phyloP scores from a whole-genome alignment of 1,140 invertebrate genomes.

The Drosophila parabipectinata region DNA sequence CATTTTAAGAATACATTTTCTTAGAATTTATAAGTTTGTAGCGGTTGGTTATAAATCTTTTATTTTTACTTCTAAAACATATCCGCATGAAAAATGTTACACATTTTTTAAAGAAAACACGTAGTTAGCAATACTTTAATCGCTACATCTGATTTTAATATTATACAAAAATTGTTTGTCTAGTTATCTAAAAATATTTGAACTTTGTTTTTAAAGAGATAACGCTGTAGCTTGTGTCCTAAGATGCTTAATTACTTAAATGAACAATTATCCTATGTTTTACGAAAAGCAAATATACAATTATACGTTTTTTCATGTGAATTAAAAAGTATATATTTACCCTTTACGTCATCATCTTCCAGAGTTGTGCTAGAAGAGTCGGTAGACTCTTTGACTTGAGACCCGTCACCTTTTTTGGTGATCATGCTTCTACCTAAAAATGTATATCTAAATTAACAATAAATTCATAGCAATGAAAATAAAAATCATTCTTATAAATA shows the following conservation, averaged over 20 bases:
- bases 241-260: neutral
- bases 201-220: neutral
- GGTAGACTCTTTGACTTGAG: constrained; percentile 97
- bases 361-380: constrained; percentile 96
- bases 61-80: too few relatives aligned
- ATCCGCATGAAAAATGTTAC: too few relatives aligned
- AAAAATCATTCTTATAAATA: too few relatives aligned
- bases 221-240: neutral
- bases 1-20: too few relatives aligned
- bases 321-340: constrained; percentile 85
- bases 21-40: too few relatives aligned
- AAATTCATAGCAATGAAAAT: neutral
- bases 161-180: too few relatives aligned
- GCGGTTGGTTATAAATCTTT: too few relatives aligned
- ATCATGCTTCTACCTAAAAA: constrained; percentile 88
- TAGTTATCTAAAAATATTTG: too few relatives aligned
- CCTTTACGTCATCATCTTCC: constrained; percentile 94
- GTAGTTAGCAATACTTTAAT: too few relatives aligned
- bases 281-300: neutral
- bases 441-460: neutral
- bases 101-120: too few relatives aligned
- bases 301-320: neutral
- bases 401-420: constrained; percentile 96
- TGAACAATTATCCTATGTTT: neutral
- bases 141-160: too few relatives aligned